Base-by-base conservation (phyloP, 92 coral and sea anemone species). In the Porites evermanni region DNA sequence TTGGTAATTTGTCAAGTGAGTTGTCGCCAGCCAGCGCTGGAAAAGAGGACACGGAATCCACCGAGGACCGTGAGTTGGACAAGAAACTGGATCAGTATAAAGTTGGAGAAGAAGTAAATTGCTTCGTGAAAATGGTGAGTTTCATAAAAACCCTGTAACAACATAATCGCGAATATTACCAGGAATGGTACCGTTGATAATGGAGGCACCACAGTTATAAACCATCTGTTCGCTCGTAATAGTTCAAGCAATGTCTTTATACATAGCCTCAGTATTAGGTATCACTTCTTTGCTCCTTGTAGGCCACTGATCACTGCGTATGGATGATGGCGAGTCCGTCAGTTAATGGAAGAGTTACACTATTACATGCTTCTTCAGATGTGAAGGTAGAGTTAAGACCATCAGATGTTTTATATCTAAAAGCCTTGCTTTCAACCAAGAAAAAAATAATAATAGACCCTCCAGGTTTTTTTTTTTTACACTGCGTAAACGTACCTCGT, bases 81-180 rank as follows among this genome's bases (percentile, higher is more conserved):
- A 90, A 83, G 72, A 74, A 89, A 60, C 91, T 95, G 18, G 93
- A 79, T 61, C 94, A 95, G 26, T 97, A 95, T 81, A 87, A 90
- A 74, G 83, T 75, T 63, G 99, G 99, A n/a, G 98, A 95, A 56
- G 92, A 95, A 56, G 81, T 97, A 14, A 81, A 86, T 75, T 94
- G 98, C 58, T 97, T 93, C 83, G 99, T 97, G 44, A 95, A 97
- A 85, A 88, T 92, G 84, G 99, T 97, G 85, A 74, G 99, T 88
- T 59, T n/a, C 16, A 52, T 13, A 1, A 32, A 32, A 32, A 32
- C 44, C 44, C 44, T 32, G 44, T 32, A 32, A 32, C 4, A 32
- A 32, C 4, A 0, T 4, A 4, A 32, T 32, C 2, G 44, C 5
- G 44, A 2, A 32, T 32, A 32, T 32, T 4, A 32, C 44, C 44